Evolutionary conservation across 2,888 invertebrate genomes (phyloP), one percentile per base, ranked within the genome.

Genomic region (Galeopsomyia nigrocyanea): DNA sequence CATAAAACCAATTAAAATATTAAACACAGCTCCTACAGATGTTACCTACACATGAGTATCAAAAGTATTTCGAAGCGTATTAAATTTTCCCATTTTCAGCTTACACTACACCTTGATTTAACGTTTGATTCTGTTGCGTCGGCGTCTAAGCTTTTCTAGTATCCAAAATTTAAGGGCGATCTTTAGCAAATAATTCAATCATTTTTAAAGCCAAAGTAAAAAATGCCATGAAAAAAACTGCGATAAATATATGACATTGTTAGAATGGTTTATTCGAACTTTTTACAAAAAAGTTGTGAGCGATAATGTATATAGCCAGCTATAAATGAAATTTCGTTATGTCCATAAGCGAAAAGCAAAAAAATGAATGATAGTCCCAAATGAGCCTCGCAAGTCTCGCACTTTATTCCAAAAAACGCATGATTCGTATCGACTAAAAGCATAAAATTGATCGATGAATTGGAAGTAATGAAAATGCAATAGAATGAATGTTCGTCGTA

Each of bases 391-490:
- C 22, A 49, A 69, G 68, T 51, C 53, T 50, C 53, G 46, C 31
- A n/a, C n/a, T n/a, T 73, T 61, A 71, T 58, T 72, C 73, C 73
- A 75, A 73, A 75, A 73, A 73, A 22, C 72, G 71, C 58, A 75
- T 57, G 55, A 75, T 66, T 69, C 69, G 72, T 50, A 65, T 60
- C 16, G 67, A 74, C 64, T 68, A 62, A 47, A 75, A 69, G 68
- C 69, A 68, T 50, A 58, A 19, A 68, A 39, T 39, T 39, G 7
- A 39, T 39, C 7, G 39, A 39, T 10, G 39, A 39, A 39, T n/a
- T 7, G 26, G 5, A 39, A 39, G 39, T 10, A 10, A 39, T 5
- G 39, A 13, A 39, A 10, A 39, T 10, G 14, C 46, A 39, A 39
- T 19, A 9, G 9, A 47, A 51, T 2, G 50, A 60, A 62, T 22